Evolutionary conservation across 2,797 vertebrate species (phyloP).

Genomic region (Chelon auratus): DNA sequence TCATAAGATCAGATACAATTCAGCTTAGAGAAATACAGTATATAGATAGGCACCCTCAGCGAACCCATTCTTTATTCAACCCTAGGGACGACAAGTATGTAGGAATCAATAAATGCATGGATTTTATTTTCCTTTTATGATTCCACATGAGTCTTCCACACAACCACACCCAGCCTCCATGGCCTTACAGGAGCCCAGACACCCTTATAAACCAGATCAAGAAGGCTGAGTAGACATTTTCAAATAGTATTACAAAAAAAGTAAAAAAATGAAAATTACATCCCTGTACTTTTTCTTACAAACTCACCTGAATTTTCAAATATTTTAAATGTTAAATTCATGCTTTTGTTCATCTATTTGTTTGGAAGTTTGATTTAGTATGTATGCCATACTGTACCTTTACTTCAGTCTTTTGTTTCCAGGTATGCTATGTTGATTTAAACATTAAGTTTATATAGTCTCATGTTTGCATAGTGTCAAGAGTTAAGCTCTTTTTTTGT

Average conservation of each 20-base stretch:
- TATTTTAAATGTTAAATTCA: too few relatives aligned
- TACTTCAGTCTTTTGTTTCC: too few relatives aligned
- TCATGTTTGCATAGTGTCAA: too few relatives aligned
- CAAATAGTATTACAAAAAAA: not conserved
- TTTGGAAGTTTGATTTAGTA: too few relatives aligned
- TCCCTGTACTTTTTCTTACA: too few relatives aligned
- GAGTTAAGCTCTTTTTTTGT: too few relatives aligned
- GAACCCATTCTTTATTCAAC: not conserved
- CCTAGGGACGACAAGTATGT: not conserved
- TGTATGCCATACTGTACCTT: too few relatives aligned
- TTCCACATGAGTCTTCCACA: not conserved
- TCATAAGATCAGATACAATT: slow-evolving; percentile 15
- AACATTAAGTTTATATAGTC: too few relatives aligned
- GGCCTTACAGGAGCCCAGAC: not conserved
- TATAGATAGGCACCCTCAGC: not conserved
- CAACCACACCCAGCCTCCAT: not conserved
- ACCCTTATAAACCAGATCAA: not conserved
- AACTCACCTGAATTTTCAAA: too few relatives aligned
- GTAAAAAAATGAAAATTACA: too few relatives aligned
- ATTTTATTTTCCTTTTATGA: not conserved
- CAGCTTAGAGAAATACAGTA: slow-evolving; percentile 4
- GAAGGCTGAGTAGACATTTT: not conserved
- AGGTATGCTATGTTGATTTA: too few relatives aligned
- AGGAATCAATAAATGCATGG: not conserved
- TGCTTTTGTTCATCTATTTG: too few relatives aligned